Evolutionary conservation across 2,113 vertebrate genomes (phyloP).

Genomic region (Cyanistes caeruleus): DNA sequence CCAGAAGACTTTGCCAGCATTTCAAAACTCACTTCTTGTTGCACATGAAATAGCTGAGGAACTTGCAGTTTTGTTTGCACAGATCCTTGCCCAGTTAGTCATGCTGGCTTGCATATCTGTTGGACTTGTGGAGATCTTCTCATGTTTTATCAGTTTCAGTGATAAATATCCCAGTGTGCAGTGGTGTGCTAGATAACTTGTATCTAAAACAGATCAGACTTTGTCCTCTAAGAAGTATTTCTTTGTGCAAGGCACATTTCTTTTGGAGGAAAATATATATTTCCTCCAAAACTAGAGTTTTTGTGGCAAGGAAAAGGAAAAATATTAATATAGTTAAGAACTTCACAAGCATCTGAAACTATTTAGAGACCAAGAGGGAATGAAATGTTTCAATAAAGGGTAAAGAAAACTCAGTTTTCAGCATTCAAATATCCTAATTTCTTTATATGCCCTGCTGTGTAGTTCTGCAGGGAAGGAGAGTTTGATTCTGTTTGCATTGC

Average conservation of each 20-base stretch:
- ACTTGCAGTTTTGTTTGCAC: neutral
- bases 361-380: slow-evolving; percentile 6
- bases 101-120: neutral
- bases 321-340: neutral
- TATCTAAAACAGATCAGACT: neutral
- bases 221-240: neutral
- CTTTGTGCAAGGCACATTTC: neutral
- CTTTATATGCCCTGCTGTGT: neutral
- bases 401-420: neutral
- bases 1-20: neutral
- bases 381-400: neutral
- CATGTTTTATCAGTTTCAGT: neutral
- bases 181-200: neutral
- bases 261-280: neutral
- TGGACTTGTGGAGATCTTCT: neutral
- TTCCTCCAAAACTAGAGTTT: neutral
- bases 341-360: neutral
- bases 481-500: neutral
- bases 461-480: neutral
- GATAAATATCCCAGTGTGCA: neutral
- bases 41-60: neutral
- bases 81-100: neutral
- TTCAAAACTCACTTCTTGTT: slow-evolving; percentile 46
- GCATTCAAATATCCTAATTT: neutral
- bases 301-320: neutral